Evolutionary conservation across 1,140 invertebrate genomes (phyloP).

Genomic region (Temnothorax longispinosus): DNA sequence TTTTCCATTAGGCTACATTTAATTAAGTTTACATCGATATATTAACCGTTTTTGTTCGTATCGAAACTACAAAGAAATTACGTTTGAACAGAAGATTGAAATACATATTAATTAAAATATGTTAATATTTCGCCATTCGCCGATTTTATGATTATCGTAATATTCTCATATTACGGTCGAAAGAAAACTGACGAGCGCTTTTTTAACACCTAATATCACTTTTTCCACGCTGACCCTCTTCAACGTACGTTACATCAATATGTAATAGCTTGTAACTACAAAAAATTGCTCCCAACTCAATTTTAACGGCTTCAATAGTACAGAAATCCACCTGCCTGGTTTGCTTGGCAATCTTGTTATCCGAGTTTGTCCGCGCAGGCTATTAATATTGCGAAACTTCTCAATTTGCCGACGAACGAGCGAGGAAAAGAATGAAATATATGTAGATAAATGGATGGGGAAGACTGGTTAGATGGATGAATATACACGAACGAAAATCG

Average conservation of each 20-base stretch:
- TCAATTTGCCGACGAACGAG: constrained; percentile 56
- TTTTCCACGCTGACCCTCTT: constrained; percentile 41
- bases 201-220: constrained; percentile 30
- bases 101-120: constrained; percentile 8
- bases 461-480: constrained; percentile 47
- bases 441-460: constrained; percentile 50
- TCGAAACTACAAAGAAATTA: background rate
- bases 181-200: constrained; percentile 21
- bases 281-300: constrained; percentile 41
- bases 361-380: constrained; percentile 51
- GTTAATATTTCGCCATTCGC: background rate
- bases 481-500: constrained; percentile 35
- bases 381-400: constrained; percentile 75
- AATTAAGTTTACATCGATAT: constrained; percentile 66
- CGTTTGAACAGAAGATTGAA: background rate
- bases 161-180: background rate
- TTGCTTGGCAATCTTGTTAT: constrained; percentile 68
- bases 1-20: constrained; percentile 70
- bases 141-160: constrained; percentile 7
- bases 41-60: background rate
- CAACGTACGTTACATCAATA: constrained; percentile 43
- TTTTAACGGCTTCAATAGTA: constrained; percentile 32
- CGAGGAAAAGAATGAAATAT: constrained; percentile 53
- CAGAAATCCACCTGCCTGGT: constrained; percentile 52
- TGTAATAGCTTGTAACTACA: constrained; percentile 59